Evolutionary conservation across 2,113 vertebrate species (phyloP), one percentile per base, ranked within the genome.

Genomic region (Cinclus cinclus): DNA sequence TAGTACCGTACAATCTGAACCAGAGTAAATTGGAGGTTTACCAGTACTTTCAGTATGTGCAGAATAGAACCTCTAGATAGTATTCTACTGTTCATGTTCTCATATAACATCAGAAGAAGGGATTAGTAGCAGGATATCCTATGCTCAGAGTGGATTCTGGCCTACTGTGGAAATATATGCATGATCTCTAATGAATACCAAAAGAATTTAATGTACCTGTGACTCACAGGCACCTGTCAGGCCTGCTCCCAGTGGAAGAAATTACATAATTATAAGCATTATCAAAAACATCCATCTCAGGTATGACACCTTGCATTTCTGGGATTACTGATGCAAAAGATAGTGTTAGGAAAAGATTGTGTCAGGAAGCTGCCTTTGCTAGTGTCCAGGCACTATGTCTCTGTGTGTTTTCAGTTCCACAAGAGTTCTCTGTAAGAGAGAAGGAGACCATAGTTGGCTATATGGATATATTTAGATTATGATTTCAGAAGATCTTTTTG

Each of bases 261-360:
- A 80, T 90, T 52, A 69, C 74, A 80, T 94, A 68, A 92, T 94
- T 83, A 73, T 86, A 68, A 91, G 25, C 58, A 70, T 70, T 92
- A 75, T 35, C 78, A 63, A 81, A 93, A 92, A 30, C 73, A 86
- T 65, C 60, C 33, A 76, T 92, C 68, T 86, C 68, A 78, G 60
- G 47, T 83, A 68, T 78, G 82, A 64, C 56, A 71, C 52, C 35
- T 80, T 81, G 74, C 7, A 2, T 50, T 94, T 89, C 82, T 86
- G 82, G 42, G 39, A 47, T 83, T 84, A 59, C 85, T 86, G 68
- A 60, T 92, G 22, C 39, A 69, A 60, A 81, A 86, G 37, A 39
- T 68, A 78, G 63, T 33, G 35, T 47, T 18, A 44, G 41, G 42
- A 49, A 83, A 76, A 70, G 55, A 56, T 49, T 70, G 55, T 76